Evolutionary conservation across 2,888 invertebrate species (phyloP).

Genomic region (Drosophila quasianomalipes): DNA sequence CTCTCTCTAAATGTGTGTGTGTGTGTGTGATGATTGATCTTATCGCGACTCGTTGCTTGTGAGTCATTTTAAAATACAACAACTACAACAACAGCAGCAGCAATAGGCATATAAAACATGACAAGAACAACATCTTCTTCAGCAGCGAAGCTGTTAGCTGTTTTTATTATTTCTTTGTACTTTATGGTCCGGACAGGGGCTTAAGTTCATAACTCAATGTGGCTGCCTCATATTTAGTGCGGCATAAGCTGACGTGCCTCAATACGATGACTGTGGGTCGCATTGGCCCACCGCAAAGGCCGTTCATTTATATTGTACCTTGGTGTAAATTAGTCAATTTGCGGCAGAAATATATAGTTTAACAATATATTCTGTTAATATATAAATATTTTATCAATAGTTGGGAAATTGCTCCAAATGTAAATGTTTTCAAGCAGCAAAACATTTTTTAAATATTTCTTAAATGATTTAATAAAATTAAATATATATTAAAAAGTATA

Average conservation of each 20-base stretch:
- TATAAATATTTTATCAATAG: neutral
- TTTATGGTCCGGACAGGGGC: slow-evolving; percentile 65
- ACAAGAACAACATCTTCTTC: slow-evolving; percentile 57
- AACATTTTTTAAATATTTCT: neutral
- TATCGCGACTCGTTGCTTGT: slow-evolving; percentile 66
- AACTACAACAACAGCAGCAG: slow-evolving; percentile 1
- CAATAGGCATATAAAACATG: neutral
- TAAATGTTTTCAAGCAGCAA: neutral
- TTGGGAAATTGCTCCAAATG: neutral
- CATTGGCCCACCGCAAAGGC: slow-evolving; percentile 69
- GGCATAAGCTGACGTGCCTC: slow-evolving; percentile 60
- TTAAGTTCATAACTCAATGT: slow-evolving; percentile 78
- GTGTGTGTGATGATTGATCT: slow-evolving; percentile 61
- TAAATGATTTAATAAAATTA: neutral
- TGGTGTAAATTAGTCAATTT: slow-evolving; percentile 17
- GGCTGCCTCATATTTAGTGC: slow-evolving; percentile 25
- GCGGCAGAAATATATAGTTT: neutral
- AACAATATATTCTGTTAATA: neutral
- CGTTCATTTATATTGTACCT: slow-evolving; percentile 41
- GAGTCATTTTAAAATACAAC: slow-evolving; percentile 69
- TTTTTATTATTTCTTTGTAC: slow-evolving; percentile 48
- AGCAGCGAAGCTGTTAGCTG: slow-evolving; percentile 72
- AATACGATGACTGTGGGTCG: slow-evolving; percentile 18
- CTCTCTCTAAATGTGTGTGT: slow-evolving; percentile 13
- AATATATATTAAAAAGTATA: neutral